These are phyloP conservation scores for Leptoteleia sp. DNA, from an alignment of 1,140 invertebrate genomes.

Conservation along the genomic window DNA sequence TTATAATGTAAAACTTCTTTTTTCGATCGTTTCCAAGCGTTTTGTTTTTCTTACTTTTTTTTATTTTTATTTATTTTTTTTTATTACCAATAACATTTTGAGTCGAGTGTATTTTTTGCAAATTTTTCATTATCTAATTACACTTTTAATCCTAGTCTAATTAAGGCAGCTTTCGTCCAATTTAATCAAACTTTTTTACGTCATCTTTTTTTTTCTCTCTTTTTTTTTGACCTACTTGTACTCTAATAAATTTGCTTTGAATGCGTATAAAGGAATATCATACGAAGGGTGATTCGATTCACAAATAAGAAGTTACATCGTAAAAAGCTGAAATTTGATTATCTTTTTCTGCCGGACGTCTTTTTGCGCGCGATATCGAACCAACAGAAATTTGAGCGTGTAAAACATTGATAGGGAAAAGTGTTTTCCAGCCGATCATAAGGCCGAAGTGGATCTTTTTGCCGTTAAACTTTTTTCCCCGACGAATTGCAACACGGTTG, in stretches of 20 bases:
- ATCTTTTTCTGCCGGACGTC: not conserved
- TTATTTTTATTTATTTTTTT: too few species aligned
- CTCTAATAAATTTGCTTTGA: not conserved
- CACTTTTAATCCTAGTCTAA: too few species aligned
- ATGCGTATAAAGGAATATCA: not conserved
- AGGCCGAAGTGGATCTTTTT: slow-evolving; percentile 9
- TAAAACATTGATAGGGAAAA: slow-evolving; percentile 16
- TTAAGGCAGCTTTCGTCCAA: too few species aligned
- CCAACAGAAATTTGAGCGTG: slow-evolving; percentile 12
- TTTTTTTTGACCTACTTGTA: not conserved
- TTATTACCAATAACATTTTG: too few species aligned
- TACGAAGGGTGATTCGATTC: not conserved
- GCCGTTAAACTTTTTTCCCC: not conserved
- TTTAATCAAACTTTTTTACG: not conserved
- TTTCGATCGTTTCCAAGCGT: too few species aligned
- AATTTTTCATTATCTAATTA: too few species aligned
- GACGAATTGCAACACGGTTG: slow-evolving; percentile 9
- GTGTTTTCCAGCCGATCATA: not conserved
- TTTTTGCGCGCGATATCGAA: not conserved
- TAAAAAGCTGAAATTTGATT: slow-evolving; percentile 4
- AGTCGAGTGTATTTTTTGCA: too few species aligned
- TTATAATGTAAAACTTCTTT: too few species aligned
- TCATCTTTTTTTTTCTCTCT: not conserved
- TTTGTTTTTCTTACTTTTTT: too few species aligned
- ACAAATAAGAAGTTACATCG: not conserved